Conservation (phyloP, 2,797 vertebrate genomes). For the Sphenopsis melanotis region DNA sequence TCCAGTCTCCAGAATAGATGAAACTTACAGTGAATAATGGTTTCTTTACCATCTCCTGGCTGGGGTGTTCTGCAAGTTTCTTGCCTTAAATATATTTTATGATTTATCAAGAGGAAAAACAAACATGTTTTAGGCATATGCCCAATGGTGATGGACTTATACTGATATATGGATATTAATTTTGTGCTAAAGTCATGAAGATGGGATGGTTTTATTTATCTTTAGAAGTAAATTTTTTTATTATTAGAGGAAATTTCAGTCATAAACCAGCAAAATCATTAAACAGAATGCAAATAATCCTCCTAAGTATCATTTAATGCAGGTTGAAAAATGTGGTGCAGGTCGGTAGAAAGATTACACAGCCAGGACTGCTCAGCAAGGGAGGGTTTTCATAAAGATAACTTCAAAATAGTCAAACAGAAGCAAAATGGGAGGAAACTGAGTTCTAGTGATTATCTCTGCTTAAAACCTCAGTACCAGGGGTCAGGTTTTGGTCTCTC, state of each 20-base stretch:
- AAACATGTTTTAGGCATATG: neutral
- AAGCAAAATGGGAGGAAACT: neutral
- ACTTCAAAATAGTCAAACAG: neutral
- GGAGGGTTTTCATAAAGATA: neutral
- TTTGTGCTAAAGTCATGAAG: neutral
- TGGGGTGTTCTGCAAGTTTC: neutral
- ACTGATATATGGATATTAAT: neutral
- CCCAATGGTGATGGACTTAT: neutral
- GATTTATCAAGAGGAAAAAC: neutral
- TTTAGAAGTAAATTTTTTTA: neutral
- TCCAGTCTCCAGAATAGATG: neutral
- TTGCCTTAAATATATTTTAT: neutral
- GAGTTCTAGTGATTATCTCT: neutral
- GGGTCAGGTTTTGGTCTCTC: neutral
- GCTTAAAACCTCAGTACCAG: neutral
- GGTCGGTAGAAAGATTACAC: neutral
- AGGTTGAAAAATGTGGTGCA: neutral
- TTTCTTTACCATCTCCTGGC: neutral
- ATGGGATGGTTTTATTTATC: accelerated
- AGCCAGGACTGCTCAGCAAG: neutral
- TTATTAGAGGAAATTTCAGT: neutral
- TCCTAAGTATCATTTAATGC: neutral
- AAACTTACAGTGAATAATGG: neutral
- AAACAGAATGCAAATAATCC: neutral
- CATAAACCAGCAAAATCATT: neutral